Conservation (phyloP, 2,888 invertebrate species). For the Phaonia tiefii region DNA sequence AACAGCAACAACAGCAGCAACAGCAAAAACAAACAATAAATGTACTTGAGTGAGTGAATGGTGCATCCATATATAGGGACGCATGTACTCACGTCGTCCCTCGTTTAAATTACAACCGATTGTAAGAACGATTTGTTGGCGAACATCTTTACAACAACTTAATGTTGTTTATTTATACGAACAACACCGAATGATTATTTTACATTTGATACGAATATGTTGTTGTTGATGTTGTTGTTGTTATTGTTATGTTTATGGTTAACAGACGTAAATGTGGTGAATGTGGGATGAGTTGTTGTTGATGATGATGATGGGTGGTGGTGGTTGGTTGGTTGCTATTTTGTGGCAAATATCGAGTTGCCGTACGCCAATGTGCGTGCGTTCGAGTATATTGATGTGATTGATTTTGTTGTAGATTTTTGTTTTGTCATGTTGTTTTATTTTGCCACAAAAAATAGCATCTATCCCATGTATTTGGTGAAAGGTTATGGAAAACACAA, state of each 20-base stretch:
- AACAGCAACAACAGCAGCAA: conserved; percentile 18
- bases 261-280: neutral
- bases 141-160: neutral
- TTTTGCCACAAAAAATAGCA: no score
- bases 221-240: no score
- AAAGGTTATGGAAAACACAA: no score
- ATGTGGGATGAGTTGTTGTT: conserved; percentile 8
- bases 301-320: conserved; percentile 16
- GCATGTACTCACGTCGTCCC: neutral
- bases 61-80: conserved; percentile 36
- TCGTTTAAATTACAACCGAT: conserved; percentile 3
- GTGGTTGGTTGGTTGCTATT: no score
- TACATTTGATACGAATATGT: neutral
- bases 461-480: no score
- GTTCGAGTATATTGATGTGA: no score
- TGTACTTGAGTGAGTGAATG: conserved; percentile 32
- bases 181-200: conserved; percentile 35
- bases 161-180: conserved; percentile 27
- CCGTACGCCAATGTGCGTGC: no score
- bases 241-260: conserved; percentile 22
- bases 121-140: conserved; percentile 34
- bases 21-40: conserved; percentile 38
- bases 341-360: no score
- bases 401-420: no score
- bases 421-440: no score